Conservation (phyloP, 35 echinoderm and acorn worm genomes). For the Heliocidaris tuberculata region DNA sequence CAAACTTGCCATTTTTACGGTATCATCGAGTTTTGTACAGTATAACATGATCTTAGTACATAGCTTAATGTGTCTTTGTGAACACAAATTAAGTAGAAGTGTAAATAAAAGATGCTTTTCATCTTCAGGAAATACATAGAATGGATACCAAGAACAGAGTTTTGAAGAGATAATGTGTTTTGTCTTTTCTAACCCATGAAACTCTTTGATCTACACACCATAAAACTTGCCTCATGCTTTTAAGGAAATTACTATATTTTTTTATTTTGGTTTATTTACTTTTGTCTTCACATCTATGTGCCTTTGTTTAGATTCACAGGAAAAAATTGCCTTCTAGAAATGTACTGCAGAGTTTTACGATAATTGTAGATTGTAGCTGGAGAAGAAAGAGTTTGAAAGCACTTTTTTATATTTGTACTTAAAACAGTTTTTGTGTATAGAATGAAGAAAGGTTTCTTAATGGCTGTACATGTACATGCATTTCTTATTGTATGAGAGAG, state of each 20-base stretch:
- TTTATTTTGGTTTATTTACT: not conserved
- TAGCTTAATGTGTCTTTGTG: not conserved
- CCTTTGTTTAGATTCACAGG: not conserved
- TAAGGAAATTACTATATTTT: not conserved
- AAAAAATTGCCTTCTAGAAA: constrained; percentile 32
- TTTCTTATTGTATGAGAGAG: not conserved
- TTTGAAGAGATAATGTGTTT: not conserved
- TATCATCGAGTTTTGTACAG: not conserved
- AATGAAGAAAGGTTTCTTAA: not conserved
- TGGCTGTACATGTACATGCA: not conserved
- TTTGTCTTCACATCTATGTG: constrained; percentile 22
- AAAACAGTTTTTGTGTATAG: constrained; percentile 1
- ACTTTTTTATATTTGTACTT: constrained; percentile 47
- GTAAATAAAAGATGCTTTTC: not conserved
- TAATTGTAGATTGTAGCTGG: not conserved
- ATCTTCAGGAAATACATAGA: too few relatives aligned
- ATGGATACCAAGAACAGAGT: too few relatives aligned
- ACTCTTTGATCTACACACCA: not conserved
- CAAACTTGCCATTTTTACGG: not conserved
- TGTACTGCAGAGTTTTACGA: constrained; percentile 22
- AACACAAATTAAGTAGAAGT: not conserved
- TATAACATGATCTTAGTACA: not conserved
- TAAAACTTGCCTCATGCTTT: not conserved
- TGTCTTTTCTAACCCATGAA: not conserved
- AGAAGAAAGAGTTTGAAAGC: not conserved